Base-by-base conservation (phyloP, 2,797 vertebrate genomes). In the Danio tinwini region DNA sequence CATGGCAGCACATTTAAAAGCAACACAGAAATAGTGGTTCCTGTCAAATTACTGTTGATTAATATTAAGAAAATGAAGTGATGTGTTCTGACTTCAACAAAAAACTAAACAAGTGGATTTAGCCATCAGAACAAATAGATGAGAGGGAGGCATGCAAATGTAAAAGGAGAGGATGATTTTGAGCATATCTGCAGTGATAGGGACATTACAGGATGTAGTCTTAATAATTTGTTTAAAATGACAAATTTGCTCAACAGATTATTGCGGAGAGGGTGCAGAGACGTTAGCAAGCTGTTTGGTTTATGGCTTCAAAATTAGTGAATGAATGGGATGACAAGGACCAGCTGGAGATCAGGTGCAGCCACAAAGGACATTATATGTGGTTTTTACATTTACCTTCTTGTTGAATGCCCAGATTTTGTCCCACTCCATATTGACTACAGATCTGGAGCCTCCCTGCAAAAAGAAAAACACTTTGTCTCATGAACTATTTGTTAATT, bases 391-490 rank as follows among this genome's bases (percentile, higher is more conserved):
- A 64, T 72, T 11, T 94, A 99, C 98, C 97, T 99, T 99, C 91
- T 99, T 99, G 88, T 99, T 99, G 87, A 99, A 99, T 1, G 98
- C 92, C 98, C 98, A 99, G 89, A 99, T 98, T 93, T 99, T 99
- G 93, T 99, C 98, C 98, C 98, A 99, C 84, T 99, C 98, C 98
- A 99, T 99, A 90, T 99, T 99, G 80, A 99, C 98, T 0, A 99
- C 96, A 50, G 98, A 99, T 77, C 96, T 93, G 19, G 98, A 99
- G 14, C 97, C 98, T 63, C 98, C 98, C 98, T 99, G 78, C 11
- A 78, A 80, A 75, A 16, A 29, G 69, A 11, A 42, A 16, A 74
- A 29, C 39, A 29, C 1, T 29, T 29, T 3, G 29, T 29, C 29
- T 29, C 3, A 29, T 29, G 29, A 29, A 29, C 29, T 1, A 29